phyloP scores from a whole-genome alignment of 2,113 vertebrate genomes.

The Engraulis encrasicolus region DNA sequence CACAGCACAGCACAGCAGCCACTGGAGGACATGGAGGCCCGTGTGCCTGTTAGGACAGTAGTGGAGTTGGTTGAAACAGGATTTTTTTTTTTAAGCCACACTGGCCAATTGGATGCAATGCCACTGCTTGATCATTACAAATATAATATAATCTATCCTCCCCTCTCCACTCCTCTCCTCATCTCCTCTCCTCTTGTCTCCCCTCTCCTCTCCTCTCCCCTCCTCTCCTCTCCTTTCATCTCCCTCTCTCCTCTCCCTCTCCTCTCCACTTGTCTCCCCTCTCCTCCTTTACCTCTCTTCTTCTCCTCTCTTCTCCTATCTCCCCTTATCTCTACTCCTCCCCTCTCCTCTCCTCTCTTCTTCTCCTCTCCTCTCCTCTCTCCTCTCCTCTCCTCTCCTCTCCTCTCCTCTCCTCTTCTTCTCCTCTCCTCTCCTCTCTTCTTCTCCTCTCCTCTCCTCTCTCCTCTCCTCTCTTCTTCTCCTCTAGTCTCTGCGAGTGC shows the following conservation, averaged over 20 bases:
- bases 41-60: no score
- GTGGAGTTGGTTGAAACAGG: no score
- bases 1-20: not conserved
- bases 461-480: not conserved
- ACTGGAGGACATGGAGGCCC: not conserved
- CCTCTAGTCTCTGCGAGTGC: constrained; percentile 83
- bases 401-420: constrained; percentile 82
- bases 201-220: not conserved
- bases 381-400: not conserved
- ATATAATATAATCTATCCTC: no score
- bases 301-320: constrained; percentile 77
- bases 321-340: no score
- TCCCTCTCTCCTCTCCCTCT: not conserved
- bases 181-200: constrained; percentile 72
- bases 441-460: constrained; percentile 74
- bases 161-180: not conserved
- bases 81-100: not conserved
- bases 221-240: not conserved
- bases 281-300: no score
- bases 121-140: not conserved
- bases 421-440: constrained; percentile 78
- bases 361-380: constrained; percentile 74
- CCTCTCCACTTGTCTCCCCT: no score
- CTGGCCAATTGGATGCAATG: not conserved
- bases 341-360: not conserved